These are phyloP conservation scores for Panurus biarmicus DNA, from an alignment of 2,113 vertebrate species.

Conservation along the genomic window DNA sequence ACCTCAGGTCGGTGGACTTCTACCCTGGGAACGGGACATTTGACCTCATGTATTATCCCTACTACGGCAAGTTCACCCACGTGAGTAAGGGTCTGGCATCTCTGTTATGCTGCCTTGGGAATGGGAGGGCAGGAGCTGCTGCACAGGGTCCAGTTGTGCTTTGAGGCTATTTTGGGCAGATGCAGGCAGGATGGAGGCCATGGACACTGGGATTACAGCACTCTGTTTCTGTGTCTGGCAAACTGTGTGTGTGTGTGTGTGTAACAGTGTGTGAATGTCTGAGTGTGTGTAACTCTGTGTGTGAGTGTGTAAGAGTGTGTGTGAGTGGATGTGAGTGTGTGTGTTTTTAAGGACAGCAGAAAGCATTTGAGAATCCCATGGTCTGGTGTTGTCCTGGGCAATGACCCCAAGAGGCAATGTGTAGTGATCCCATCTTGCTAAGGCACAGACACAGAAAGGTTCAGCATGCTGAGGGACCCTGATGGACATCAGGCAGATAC, in stretches of 20 bases:
- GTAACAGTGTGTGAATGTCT: not conserved
- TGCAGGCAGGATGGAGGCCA: not conserved
- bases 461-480: not conserved
- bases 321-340: not conserved
- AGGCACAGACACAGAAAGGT: not conserved
- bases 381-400: not conserved
- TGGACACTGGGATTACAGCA: not conserved
- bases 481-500: not conserved
- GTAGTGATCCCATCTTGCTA: not conserved
- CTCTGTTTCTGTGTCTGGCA: slow-evolving; percentile 1
- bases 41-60: slow-evolving; percentile 91
- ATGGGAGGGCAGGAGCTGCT: not conserved
- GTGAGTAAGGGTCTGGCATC: slow-evolving; percentile 72
- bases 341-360: not conserved
- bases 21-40: slow-evolving; percentile 83
- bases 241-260: not conserved
- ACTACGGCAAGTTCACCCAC: slow-evolving; percentile 90
- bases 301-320: not conserved
- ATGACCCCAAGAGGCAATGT: not conserved
- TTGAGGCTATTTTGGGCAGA: not conserved
- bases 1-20: slow-evolving; percentile 79
- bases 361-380: not conserved
- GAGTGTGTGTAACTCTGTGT: no score
- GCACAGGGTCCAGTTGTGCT: not conserved
- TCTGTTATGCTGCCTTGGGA: not conserved